These are phyloP conservation scores for Hypercompe scribonia DNA, from an alignment of 2,888 invertebrate species.

Conservation along the genomic window DNA sequence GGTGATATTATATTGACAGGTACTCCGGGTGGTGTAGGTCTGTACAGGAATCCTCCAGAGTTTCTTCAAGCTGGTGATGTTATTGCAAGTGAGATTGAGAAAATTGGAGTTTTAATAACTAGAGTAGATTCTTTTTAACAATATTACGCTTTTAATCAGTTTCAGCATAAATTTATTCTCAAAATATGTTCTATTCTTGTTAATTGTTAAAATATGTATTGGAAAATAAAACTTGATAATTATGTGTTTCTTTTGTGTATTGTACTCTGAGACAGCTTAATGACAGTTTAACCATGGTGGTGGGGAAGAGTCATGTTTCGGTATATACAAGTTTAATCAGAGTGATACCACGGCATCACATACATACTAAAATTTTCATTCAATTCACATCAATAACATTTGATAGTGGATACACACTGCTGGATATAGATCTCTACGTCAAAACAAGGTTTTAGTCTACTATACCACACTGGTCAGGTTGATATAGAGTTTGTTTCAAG, in stretches of 20 bases:
- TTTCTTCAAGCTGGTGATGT: slow-evolving; percentile 91
- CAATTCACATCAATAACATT: too few species aligned
- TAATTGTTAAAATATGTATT: background rate
- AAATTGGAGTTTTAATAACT: slow-evolving; percentile 62
- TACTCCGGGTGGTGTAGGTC: slow-evolving; percentile 91
- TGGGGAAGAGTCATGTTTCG: too few species aligned
- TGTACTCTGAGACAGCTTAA: background rate
- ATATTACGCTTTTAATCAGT: background rate
- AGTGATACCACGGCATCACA: too few species aligned
- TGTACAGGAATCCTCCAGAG: slow-evolving; percentile 90
- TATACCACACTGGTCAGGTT: too few species aligned
- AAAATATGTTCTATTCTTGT: background rate
- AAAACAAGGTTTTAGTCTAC: too few species aligned
- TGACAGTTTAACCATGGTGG: background rate
- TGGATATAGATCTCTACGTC: too few species aligned
- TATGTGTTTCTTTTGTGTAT: background rate
- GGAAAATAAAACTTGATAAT: background rate
- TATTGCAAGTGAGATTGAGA: slow-evolving; percentile 87
- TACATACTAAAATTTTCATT: too few species aligned
- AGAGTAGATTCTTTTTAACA: slow-evolving; percentile 55
- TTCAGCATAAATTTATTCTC: background rate
- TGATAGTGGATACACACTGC: too few species aligned
- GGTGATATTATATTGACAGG: slow-evolving; percentile 95
- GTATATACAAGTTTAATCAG: too few species aligned
- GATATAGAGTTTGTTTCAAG: too few species aligned